Percentiles rank a stretch among this genome's conserved stretches.
These are phyloP conservation scores for Brotula barbata DNA, from an alignment of 2,797 vertebrate species.

Conservation along the genomic window DNA sequence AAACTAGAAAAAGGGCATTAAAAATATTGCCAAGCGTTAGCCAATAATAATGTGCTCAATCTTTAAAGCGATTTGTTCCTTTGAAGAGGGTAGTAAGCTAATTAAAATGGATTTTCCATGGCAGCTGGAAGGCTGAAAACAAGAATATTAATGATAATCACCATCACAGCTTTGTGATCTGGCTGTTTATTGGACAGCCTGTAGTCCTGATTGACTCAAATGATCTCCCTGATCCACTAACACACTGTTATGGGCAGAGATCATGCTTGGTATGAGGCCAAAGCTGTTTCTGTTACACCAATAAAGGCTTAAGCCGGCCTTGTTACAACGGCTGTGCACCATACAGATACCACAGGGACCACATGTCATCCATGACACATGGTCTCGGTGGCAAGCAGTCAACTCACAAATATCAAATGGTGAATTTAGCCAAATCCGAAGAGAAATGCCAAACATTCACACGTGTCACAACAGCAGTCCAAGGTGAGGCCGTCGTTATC, in stretches of 20 bases:
- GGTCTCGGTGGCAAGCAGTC: conserved; percentile 6
- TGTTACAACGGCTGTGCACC: neutral
- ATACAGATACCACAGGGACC: neutral
- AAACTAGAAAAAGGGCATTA: neutral
- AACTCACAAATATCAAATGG: conserved; percentile 14
- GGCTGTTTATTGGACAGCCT: neutral
- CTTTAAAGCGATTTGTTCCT: too few species aligned
- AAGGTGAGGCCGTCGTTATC: neutral
- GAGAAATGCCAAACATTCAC: too few species aligned
- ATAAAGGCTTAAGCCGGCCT: neutral
- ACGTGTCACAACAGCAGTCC: neutral
- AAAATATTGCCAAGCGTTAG: neutral
- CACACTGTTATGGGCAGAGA: neutral
- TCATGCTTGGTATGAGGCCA: neutral
- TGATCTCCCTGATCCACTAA: neutral
- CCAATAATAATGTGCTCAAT: neutral
- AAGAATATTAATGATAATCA: neutral
- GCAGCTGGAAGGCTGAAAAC: neutral
- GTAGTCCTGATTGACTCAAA: neutral
- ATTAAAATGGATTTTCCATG: neutral
- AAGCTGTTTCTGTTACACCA: neutral
- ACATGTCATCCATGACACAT: conserved; percentile 34
- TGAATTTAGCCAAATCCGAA: conserved; percentile 25
- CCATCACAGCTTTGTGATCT: neutral
- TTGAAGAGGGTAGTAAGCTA: too few species aligned